Evolutionary conservation across 2,888 invertebrate species (phyloP).

Genomic region (Nemotelus pantherinus): DNA sequence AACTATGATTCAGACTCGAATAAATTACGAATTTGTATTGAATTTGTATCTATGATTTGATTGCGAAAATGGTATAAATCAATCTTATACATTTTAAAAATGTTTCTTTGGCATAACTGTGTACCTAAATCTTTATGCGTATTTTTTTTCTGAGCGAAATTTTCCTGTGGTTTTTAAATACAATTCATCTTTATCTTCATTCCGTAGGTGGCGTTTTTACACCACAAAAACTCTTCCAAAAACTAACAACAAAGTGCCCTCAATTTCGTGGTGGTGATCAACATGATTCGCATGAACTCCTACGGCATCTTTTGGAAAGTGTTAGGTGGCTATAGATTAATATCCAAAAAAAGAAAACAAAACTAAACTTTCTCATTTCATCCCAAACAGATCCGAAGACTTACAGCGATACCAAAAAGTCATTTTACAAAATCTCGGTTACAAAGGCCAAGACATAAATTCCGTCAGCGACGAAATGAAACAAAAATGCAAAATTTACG

Average conservation of each 20-base stretch:
- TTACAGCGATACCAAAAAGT: conserved; percentile 83
- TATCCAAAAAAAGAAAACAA: background rate
- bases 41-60: background rate
- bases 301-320: conserved; percentile 89
- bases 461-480: conserved; percentile 80
- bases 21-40: no score
- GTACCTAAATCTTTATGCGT: no score
- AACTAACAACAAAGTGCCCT: conserved; percentile 74
- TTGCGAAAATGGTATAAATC: background rate
- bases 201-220: conserved; percentile 70
- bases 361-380: background rate
- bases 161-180: background rate
- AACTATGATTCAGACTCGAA: no score
- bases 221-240: conserved; percentile 72
- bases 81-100: no score
- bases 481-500: conserved; percentile 83
- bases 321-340: conserved; percentile 68
- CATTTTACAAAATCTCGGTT: conserved; percentile 80
- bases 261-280: conserved; percentile 95
- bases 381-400: conserved; percentile 70
- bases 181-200: no score
- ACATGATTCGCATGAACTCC: conserved; percentile 95
- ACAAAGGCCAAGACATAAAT: conserved; percentile 79
- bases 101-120: no score
- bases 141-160: background rate